Conservation (phyloP, 2,797 vertebrate genomes). For the Tarsius wallacei region DNA sequence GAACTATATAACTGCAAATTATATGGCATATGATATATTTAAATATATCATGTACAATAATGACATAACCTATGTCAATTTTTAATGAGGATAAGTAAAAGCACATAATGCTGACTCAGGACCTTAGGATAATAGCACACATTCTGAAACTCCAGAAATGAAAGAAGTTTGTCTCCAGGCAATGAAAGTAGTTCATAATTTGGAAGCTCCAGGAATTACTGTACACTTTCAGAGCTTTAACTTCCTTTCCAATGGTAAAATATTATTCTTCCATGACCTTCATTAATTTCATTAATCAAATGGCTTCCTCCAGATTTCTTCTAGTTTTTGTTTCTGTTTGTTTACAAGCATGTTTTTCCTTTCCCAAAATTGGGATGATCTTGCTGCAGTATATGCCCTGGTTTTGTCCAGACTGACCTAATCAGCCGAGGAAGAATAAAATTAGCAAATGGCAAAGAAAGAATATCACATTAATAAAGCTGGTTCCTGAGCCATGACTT, state of each 20-base stretch:
- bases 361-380: background rate
- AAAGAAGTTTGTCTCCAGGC: background rate
- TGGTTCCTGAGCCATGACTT: background rate
- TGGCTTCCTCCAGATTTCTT: background rate
- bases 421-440: background rate
- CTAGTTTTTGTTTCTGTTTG: constrained; percentile 28
- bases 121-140: background rate
- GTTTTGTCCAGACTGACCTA: background rate
- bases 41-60: background rate
- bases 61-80: background rate
- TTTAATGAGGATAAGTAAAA: constrained; percentile 60
- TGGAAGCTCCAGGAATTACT: background rate
- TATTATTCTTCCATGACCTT: constrained; percentile 36
- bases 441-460: background rate
- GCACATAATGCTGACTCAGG: background rate
- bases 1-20: background rate
- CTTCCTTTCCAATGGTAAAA: constrained; percentile 10
- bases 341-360: background rate
- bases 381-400: background rate
- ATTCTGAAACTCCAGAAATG: constrained; percentile 32
- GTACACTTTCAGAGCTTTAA: background rate
- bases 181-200: constrained; percentile 23
- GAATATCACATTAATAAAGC: background rate
- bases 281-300: constrained; percentile 43
- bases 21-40: background rate